These are phyloP conservation scores for Dryobota labecula DNA, from an alignment of 2,888 invertebrate genomes.

Conservation along the genomic window DNA sequence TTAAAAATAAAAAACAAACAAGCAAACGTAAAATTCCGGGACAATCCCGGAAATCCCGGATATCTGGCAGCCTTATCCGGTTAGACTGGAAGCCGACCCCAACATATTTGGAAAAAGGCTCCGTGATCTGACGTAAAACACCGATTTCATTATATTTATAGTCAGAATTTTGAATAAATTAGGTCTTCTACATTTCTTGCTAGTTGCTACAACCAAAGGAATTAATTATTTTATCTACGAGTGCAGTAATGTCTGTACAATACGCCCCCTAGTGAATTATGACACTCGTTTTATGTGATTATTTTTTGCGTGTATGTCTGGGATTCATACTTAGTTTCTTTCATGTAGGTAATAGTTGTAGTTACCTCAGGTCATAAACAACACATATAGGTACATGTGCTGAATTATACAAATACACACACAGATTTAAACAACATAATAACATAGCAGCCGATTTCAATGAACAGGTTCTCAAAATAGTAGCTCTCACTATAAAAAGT, in stretches of 20 bases:
- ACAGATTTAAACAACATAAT: background rate
- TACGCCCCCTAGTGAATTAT: constrained; percentile 38
- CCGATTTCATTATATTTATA: background rate
- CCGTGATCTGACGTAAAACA: background rate
- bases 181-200: background rate
- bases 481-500: background rate
- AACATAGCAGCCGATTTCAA: background rate
- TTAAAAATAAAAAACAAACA: too few relatives aligned
- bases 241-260: constrained; percentile 28
- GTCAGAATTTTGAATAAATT: background rate
- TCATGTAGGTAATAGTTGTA: background rate
- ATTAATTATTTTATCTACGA: constrained; percentile 29
- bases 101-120: too few relatives aligned
- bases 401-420: background rate
- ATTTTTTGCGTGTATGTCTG: constrained; percentile 30
- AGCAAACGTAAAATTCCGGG: too few relatives aligned
- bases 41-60: too few relatives aligned
- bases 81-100: too few relatives aligned
- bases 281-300: constrained; percentile 28
- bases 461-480: background rate
- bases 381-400: too few relatives aligned
- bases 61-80: too few relatives aligned
- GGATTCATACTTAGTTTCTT: constrained; percentile 10
- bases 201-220: background rate
- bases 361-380: background rate